Base-by-base conservation (phyloP, 2,888 invertebrate species). In the Dolichomitus sp. region DNA sequence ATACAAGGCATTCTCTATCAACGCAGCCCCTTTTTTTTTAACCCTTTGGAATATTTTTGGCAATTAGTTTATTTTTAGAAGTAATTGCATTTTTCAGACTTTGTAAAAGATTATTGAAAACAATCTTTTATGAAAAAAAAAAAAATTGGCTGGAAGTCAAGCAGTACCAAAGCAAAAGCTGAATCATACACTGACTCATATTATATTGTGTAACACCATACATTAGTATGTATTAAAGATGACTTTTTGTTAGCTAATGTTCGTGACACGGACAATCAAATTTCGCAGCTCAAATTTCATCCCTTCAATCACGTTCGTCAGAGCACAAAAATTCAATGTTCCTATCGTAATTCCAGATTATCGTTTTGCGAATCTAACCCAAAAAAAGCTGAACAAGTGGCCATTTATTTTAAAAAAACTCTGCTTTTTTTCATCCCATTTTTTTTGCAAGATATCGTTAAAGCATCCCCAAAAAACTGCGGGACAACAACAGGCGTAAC, bases 121-220 rank as follows among this genome's bases (percentile, higher is more conserved):
- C 4, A 33, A 33, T 33, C 33, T 23, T 23, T 23, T 23, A 2
- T 23, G 2, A 23, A 23, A 2, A 23, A 23, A 23, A 23, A 23
- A 23, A 23, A 23, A 23, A 19, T 61, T 37, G 37, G 37, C 37
- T 61, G 61, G 48, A 66, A 63, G 63, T 69, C 63, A 37, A 75
- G 78, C 65, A 6, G 70, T 72, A 59, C 66, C 79, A 73, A 73
- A 68, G 79, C 66, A 61, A 68, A 79, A 79, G 66, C 72, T 45
- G 45, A 72, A 68, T 73, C 59, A 40, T 68, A 73, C 65, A 72
- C 65, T 23, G 50, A 79, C 70, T 54, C 19, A 37, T 57, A 27
- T 63, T 63, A 52, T 54, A 65, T 65, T 52, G 63, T 48, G 54
- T 54, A 63, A 75, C 23, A 65, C 63, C 52, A 23, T 73, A 63